phyloP scores from a whole-genome alignment of 92 coral and sea anemone genomes.

The Phenganax marumi region DNA sequence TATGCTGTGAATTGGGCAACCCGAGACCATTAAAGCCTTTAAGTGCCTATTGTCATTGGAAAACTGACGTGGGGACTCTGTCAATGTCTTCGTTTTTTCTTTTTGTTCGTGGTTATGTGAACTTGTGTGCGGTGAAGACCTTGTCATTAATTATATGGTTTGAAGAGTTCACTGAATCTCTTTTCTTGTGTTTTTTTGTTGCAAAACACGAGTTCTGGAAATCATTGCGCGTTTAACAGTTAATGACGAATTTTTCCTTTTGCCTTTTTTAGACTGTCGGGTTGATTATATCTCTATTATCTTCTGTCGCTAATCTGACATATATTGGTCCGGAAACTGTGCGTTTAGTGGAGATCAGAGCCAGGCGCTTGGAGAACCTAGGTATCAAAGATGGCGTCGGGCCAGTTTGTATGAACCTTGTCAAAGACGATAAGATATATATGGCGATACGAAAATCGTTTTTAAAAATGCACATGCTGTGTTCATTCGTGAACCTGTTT shows the following conservation, averaged over 20 bases:
- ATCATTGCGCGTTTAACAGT: background rate
- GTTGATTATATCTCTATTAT: background rate
- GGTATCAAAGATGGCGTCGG: slow-evolving; percentile 45
- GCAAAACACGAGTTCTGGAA: background rate
- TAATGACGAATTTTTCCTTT: background rate
- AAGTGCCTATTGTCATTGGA: too few species aligned
- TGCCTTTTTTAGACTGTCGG: slow-evolving; percentile 29
- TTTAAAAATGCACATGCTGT: slow-evolving; percentile 30
- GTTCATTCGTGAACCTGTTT: slow-evolving; percentile 30
- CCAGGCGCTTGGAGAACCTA: background rate
- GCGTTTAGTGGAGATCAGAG: slow-evolving; percentile 23
- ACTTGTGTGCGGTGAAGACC: too few species aligned
- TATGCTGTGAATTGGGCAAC: too few species aligned
- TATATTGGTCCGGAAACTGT: slow-evolving; percentile 36
- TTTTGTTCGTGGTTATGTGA: too few species aligned
- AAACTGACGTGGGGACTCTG: too few species aligned
- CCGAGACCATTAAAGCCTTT: too few species aligned
- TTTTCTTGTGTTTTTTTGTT: background rate
- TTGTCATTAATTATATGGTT: too few species aligned
- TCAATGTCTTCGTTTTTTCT: too few species aligned
- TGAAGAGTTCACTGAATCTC: too few species aligned
- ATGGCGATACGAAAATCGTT: slow-evolving; percentile 21
- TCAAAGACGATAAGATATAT: slow-evolving; percentile 24
- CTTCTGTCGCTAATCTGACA: slow-evolving; percentile 2
- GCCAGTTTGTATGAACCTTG: slow-evolving; percentile 1